Evolutionary conservation across 92 coral and sea anemone species (phyloP), one percentile per base, ranked within the genome.

Genomic region (Bergia sp.): DNA sequence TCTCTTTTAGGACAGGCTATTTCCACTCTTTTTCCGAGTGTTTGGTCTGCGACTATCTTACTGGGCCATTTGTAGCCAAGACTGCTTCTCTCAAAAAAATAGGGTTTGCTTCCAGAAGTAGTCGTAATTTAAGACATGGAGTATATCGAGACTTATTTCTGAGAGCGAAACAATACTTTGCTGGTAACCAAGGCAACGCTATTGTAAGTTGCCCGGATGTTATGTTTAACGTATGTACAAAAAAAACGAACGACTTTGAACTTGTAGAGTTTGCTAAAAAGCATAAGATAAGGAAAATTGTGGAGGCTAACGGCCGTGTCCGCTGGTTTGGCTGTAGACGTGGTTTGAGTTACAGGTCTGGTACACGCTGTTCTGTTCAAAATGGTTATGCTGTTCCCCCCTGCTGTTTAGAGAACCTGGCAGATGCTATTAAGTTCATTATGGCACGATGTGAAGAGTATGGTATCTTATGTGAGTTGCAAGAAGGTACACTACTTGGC

Each of bases 251-350:
- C 58, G 91, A 92, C 64, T 65, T 9, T 43, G 89, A 93, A 36
- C 89, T 95, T 23, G 82, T 77, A 20, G 82, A 88, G 5, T 95
- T 95, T 84, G 95, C 94, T 4, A 90, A 82, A 2, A 91, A 91
- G 79, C 95, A 95, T 85, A 79, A 82, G 37, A 93, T 95, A 58
- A 85, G 92, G 78, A 95, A 93, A 86, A 95, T 95, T 42, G 90
- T 92, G 16, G 98, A 95, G 61, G 91, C 90, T 0, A 92, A 91
- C 41, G 96, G 98, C 4, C 85, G 55, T 42, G 89, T 87, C 43
- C 92, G 96, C 23, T 95, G 99, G 99, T 96, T 82, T 82, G 99
- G 99, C 4, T 96, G 99, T 40, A 91, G 94, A 37, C 90, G 95
- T 18, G 96, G 96, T 4, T 47, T 96, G 65, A 88, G 85, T 49